Percentiles rank a stretch among this genome's conserved stretches.
Conservation (phyloP, 1,140 invertebrate genomes). For the Meteorus sp. region DNA sequence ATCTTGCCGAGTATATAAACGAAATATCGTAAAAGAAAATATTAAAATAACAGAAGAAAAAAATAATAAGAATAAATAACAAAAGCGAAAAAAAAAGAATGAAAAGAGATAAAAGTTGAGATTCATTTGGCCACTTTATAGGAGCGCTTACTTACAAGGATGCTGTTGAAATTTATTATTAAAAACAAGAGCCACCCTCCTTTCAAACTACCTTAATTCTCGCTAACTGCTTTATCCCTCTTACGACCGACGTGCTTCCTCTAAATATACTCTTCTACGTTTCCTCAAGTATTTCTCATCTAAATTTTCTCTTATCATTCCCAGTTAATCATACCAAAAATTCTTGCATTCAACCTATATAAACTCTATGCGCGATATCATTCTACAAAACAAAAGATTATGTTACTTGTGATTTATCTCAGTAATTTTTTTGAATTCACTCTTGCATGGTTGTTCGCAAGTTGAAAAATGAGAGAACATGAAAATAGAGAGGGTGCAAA, state of each 20-base stretch:
- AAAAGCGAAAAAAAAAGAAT: neutral
- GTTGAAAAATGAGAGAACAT: neutral
- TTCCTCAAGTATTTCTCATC: constrained; percentile 8
- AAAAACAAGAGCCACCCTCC: constrained; percentile 16
- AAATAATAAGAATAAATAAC: too few relatives aligned
- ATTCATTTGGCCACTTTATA: constrained; percentile 10
- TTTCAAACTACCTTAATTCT: constrained; percentile 23
- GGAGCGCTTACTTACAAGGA: neutral
- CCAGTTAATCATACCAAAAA: constrained; percentile 15
- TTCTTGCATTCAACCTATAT: neutral
- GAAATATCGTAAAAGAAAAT: too few relatives aligned
- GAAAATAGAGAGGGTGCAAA: neutral
- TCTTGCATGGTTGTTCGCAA: neutral
- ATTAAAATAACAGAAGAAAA: neutral
- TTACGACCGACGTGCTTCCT: constrained; percentile 8
- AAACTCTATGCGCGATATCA: too few relatives aligned
- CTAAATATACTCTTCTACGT: neutral
- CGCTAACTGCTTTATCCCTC: constrained; percentile 20
- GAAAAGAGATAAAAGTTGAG: neutral
- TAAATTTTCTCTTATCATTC: constrained; percentile 16
- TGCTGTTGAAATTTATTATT: constrained; percentile 23
- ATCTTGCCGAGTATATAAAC: too few relatives aligned
- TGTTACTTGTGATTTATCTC: constrained; percentile 10
- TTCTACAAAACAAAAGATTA: constrained; percentile 14
- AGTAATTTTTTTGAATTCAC: constrained; percentile 1